A percentile compares a stretch with the other conserved stretches of the same genome.
These are phyloP conservation scores for Neoniphon sammara DNA, from an alignment of 2,797 vertebrate genomes.

Conservation along the genomic window DNA sequence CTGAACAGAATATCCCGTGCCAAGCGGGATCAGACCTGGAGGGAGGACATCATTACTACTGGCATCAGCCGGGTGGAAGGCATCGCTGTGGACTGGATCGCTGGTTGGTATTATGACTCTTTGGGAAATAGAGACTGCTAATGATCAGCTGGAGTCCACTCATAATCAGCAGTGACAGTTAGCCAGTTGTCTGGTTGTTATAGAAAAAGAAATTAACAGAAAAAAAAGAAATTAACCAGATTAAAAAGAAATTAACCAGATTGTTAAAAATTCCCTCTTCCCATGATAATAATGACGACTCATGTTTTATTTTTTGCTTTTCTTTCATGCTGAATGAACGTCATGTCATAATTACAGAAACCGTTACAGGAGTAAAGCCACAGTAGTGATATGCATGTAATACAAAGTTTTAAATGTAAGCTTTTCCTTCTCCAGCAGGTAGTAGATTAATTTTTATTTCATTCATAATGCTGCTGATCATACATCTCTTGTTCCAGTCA, in stretches of 20 bases:
- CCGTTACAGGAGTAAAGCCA: background rate
- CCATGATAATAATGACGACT: background rate
- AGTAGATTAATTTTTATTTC: too few species aligned
- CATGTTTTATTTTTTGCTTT: background rate
- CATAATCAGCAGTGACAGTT: background rate
- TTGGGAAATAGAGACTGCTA: constrained; percentile 2
- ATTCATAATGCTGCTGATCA: background rate
- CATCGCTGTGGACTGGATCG: constrained; percentile 98
- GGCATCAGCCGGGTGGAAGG: constrained; percentile 97
- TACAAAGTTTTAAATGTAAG: background rate
- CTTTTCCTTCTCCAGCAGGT: background rate
- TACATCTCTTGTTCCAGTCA: background rate
- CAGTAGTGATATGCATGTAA: background rate
- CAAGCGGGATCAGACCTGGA: constrained; percentile 98
- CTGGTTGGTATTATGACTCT: constrained; percentile 82
- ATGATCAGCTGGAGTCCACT: background rate
- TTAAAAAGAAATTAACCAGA: constrained; percentile 3
- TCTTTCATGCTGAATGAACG: background rate
- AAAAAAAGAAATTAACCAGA: background rate
- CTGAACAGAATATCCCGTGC: constrained; percentile 95
- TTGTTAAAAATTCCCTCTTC: constrained; percentile 16
- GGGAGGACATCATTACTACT: constrained; percentile 94
- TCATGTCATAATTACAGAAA: background rate
- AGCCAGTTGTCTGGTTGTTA: constrained; percentile 4
- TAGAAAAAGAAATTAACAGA: background rate